Evolutionary conservation across 2,113 vertebrate genomes (phyloP).

Genomic region (Gobiocypris rarus): DNA sequence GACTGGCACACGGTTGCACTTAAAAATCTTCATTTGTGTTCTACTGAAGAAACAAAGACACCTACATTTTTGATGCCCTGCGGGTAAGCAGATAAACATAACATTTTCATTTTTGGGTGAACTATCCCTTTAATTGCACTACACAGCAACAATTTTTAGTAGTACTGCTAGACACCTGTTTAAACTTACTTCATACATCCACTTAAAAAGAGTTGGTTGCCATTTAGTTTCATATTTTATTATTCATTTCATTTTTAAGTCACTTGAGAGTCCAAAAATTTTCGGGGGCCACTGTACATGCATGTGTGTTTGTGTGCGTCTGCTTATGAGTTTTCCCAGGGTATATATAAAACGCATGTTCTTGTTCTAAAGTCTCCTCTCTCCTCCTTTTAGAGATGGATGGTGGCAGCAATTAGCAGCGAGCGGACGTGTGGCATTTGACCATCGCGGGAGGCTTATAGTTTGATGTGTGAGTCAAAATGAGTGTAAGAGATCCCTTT

Average conservation of each 20-base stretch:
- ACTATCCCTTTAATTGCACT: too few species aligned
- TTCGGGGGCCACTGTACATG: neutral
- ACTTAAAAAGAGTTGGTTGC: neutral
- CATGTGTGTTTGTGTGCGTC: conserved; percentile 51
- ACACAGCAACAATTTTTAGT: too few species aligned
- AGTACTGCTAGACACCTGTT: neutral
- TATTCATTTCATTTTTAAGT: neutral
- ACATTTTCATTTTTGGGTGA: too few species aligned
- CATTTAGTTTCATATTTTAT: neutral
- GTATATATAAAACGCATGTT: conserved; percentile 13
- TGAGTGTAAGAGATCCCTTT: conserved; percentile 60
- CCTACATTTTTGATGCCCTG: too few species aligned
- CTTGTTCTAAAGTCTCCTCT: conserved; percentile 34
- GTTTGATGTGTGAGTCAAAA: conserved; percentile 71
- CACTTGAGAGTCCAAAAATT: neutral
- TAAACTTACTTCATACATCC: neutral
- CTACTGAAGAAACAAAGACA: too few species aligned
- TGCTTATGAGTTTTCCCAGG: neutral
- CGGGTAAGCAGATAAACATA: too few species aligned
- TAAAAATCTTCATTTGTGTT: too few species aligned
- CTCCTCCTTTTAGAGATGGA: conserved; percentile 59
- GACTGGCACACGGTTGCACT: too few species aligned
- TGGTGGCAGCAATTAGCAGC: conserved; percentile 64
- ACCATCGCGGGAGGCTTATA: conserved; percentile 65
- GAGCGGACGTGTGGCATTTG: conserved; percentile 45